A percentile compares a stretch with the other conserved stretches of the same genome.
Conservation (phyloP, 2,113 vertebrate genomes). For the Crotalus viridis region DNA sequence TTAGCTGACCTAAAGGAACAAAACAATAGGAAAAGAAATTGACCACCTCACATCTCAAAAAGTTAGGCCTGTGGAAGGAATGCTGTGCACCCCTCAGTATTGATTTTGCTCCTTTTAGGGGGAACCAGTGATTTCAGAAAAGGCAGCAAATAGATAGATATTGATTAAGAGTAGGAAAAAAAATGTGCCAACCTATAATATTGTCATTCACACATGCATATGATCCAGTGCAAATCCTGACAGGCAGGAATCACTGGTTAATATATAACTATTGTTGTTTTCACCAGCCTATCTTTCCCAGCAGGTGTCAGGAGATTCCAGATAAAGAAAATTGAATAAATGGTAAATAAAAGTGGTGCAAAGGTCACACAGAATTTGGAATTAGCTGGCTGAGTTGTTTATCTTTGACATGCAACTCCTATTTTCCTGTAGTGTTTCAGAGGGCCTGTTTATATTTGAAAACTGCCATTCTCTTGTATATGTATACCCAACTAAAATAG, state of each 20-base stretch:
- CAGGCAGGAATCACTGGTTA: constrained; percentile 22
- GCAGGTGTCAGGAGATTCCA: constrained; percentile 43
- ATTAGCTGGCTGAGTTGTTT: constrained; percentile 44
- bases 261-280: constrained; percentile 25
- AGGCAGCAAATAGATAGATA: constrained; percentile 38
- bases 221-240: constrained; percentile 44
- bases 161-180: constrained; percentile 35
- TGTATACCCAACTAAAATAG: rapidly evolving
- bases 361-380: constrained; percentile 55
- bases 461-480: neutral
- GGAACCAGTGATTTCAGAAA: constrained; percentile 28
- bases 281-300: constrained; percentile 29
- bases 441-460: constrained; percentile 19
- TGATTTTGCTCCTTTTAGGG: constrained; percentile 33
- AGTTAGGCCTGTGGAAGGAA: constrained; percentile 44
- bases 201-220: constrained; percentile 31
- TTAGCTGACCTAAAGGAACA: constrained; percentile 38
- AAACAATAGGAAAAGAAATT: constrained; percentile 35
- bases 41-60: constrained; percentile 52
- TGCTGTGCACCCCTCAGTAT: constrained; percentile 41
- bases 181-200: neutral
- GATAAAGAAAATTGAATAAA: constrained; percentile 59
- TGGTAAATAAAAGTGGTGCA: constrained; percentile 40
- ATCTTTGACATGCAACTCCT: constrained; percentile 16
- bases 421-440: constrained; percentile 47